These are phyloP conservation scores for Heterochromis multidens DNA, from an alignment of 2,113 vertebrate species.

Conservation along the genomic window DNA sequence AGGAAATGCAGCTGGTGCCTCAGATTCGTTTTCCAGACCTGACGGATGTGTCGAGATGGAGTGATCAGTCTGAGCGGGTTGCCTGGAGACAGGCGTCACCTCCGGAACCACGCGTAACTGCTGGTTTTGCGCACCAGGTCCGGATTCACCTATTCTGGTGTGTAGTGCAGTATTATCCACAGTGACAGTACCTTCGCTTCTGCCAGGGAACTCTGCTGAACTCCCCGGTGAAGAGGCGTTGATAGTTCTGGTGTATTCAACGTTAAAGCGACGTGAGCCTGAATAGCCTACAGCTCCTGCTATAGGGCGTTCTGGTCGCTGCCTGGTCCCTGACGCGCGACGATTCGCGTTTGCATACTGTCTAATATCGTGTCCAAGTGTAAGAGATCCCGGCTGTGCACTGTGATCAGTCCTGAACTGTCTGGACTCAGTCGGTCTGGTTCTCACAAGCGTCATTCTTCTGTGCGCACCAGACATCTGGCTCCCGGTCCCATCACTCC, in stretches of 20 bases:
- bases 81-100: slow-evolving; percentile 4
- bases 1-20: neutral
- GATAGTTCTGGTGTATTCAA: neutral
- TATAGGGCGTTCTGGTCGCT: neutral
- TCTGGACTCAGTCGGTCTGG: slow-evolving; percentile 13
- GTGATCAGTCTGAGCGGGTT: slow-evolving; percentile 11
- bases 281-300: slow-evolving; percentile 6
- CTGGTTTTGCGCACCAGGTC: slow-evolving; percentile 3
- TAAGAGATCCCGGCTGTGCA: neutral
- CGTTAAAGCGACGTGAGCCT: slow-evolving; percentile 11
- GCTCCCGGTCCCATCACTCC: slow-evolving; percentile 33
- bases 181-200: neutral
- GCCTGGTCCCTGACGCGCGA: slow-evolving; percentile 46
- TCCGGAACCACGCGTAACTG: slow-evolving; percentile 15
- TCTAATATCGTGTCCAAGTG: neutral
- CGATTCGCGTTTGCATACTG: neutral
- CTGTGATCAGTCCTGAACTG: neutral
- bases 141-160: neutral
- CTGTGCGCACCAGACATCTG: slow-evolving; percentile 13
- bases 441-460: neutral
- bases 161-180: neutral
- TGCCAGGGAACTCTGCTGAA: neutral
- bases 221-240: slow-evolving; percentile 7
- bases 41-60: neutral
- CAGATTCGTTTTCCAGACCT: neutral